Percentiles rank a stretch among this genome's conserved stretches.
Conservation (phyloP, 2,888 invertebrate species). For the Oligia strigilis region DNA sequence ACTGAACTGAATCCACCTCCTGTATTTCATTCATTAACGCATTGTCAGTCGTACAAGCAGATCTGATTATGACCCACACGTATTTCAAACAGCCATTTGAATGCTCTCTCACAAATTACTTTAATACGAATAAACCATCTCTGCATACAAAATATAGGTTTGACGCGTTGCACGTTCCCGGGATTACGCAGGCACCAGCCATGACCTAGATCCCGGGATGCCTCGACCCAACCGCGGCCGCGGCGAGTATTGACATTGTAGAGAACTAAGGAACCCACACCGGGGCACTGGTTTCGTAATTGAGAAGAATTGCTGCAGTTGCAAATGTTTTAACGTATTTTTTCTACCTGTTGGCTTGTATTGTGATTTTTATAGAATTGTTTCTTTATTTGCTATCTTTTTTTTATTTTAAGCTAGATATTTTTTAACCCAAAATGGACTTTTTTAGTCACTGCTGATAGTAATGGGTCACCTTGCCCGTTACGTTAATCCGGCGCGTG, state of each 20-base stretch:
- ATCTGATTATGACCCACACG: slow-evolving; percentile 30
- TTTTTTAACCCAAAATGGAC: no score
- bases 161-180: slow-evolving; percentile 53
- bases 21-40: slow-evolving; percentile 18
- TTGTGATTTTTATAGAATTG: slow-evolving; percentile 6
- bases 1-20: no score
- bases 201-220: slow-evolving; percentile 71
- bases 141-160: slow-evolving; percentile 48
- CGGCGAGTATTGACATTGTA: slow-evolving; percentile 54
- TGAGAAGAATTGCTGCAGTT: slow-evolving; percentile 28
- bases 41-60: slow-evolving; percentile 24
- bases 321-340: slow-evolving; percentile 22
- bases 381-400: background rate
- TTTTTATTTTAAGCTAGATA: background rate
- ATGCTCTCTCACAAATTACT: slow-evolving; percentile 35
- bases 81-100: slow-evolving; percentile 41
- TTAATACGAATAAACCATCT: slow-evolving; percentile 32
- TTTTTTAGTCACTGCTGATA: slow-evolving; percentile 3
- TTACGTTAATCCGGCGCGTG: background rate
- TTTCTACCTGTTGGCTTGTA: background rate
- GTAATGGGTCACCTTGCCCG: background rate
- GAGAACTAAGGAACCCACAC: slow-evolving; percentile 26
- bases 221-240: slow-evolving; percentile 56
- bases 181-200: slow-evolving; percentile 70
- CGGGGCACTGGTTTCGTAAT: slow-evolving; percentile 32